Conservation (phyloP, 2,797 vertebrate genomes). For the Pipistrellus nathusii region DNA sequence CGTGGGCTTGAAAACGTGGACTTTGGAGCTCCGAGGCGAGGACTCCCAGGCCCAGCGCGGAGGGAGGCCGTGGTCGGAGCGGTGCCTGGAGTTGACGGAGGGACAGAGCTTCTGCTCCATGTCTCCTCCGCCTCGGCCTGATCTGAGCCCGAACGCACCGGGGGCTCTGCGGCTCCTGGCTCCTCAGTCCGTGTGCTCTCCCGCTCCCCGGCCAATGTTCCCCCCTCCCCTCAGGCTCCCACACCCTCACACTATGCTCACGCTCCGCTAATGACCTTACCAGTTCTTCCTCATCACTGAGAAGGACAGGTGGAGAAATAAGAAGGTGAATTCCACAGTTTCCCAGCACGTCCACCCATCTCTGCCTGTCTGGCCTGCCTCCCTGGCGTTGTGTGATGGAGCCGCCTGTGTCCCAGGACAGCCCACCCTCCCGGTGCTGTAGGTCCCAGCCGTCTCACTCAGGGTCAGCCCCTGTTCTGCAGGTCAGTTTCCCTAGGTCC, state of each 20-base stretch:
- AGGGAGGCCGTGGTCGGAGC: too few relatives aligned
- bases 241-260: rapidly evolving
- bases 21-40: too few relatives aligned
- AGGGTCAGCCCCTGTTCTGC: background rate
- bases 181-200: background rate
- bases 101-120: background rate
- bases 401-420: background rate
- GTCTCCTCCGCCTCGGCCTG: background rate
- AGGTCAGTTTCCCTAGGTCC: background rate
- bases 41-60: too few relatives aligned
- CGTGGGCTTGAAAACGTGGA: too few relatives aligned
- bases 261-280: background rate
- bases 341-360: rapidly evolving
- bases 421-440: rapidly evolving
- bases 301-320: background rate
- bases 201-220: background rate
- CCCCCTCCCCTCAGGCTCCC: background rate
- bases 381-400: background rate
- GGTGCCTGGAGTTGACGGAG: background rate
- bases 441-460: too few relatives aligned
- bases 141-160: background rate
- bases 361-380: background rate
- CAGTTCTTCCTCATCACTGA: background rate
- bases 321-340: background rate
- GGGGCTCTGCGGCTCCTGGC: too few relatives aligned